Evolutionary conservation across 2,888 invertebrate species (phyloP).

Genomic region (Volucella inflata): DNA sequence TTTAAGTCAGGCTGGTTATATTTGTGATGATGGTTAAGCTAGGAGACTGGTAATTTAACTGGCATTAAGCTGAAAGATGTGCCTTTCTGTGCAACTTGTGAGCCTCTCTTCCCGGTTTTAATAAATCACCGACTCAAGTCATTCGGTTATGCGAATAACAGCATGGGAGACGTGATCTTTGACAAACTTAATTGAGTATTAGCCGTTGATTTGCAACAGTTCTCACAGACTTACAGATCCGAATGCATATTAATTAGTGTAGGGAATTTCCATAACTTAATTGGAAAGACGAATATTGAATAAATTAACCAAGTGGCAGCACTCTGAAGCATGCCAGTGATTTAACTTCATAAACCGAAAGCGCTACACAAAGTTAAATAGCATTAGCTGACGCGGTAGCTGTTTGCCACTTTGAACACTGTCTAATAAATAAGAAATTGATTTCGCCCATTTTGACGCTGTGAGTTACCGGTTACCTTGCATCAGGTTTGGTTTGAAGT

Average conservation of each 20-base stretch:
- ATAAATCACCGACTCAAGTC: constrained; percentile 49
- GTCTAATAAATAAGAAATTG: too few relatives aligned
- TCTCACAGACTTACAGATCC: constrained; percentile 11
- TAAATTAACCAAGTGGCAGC: background rate
- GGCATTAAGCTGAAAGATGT: constrained; percentile 31
- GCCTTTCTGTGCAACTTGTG: constrained; percentile 7
- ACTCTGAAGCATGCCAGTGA: too few relatives aligned
- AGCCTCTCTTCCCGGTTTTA: constrained; percentile 42
- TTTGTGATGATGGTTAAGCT: background rate
- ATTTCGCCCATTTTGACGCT: too few relatives aligned
- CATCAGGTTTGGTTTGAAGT: too few relatives aligned
- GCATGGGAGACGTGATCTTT: constrained; percentile 29
- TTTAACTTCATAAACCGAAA: too few relatives aligned
- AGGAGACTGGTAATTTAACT: constrained; percentile 15
- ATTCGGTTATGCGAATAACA: background rate
- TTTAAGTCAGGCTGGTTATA: constrained; percentile 18
- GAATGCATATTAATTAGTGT: constrained; percentile 35
- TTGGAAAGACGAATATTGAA: constrained; percentile 17
- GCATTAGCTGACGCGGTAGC: too few relatives aligned
- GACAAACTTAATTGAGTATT: constrained; percentile 28
- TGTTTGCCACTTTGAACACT: too few relatives aligned
- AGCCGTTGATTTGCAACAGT: background rate
- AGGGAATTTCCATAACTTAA: constrained; percentile 33
- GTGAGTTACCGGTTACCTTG: too few relatives aligned
- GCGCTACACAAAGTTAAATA: too few relatives aligned